These are phyloP conservation scores for Eulithis prunata DNA, from an alignment of 2,888 invertebrate genomes.

Conservation along the genomic window DNA sequence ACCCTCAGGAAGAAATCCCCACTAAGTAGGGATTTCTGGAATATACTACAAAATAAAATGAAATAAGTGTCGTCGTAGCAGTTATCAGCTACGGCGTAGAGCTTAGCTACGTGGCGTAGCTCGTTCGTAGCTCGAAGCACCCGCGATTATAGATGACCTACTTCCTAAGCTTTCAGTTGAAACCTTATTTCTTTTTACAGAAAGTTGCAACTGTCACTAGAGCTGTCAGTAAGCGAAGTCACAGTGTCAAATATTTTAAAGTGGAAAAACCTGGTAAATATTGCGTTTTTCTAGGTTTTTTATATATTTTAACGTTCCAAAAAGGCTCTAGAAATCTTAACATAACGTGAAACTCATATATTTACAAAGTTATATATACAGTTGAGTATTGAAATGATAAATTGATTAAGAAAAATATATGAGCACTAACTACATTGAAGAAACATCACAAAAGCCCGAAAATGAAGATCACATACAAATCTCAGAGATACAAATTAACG, in stretches of 20 bases:
- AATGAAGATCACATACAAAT: conserved; percentile 8
- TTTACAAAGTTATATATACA: neutral
- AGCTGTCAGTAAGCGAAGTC: neutral
- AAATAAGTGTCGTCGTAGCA: too few relatives aligned
- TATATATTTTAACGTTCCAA: neutral
- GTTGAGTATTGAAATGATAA: neutral
- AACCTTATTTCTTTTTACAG: neutral
- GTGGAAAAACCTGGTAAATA: neutral
- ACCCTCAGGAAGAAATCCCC: too few relatives aligned
- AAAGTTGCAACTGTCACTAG: neutral
- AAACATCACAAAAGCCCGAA: neutral
- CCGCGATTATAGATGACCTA: neutral
- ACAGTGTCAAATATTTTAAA: neutral
- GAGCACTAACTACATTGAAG: conserved; percentile 4
- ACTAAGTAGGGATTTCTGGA: too few relatives aligned
- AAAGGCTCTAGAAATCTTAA: neutral
- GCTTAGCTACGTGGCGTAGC: neutral
- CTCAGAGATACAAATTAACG: neutral
- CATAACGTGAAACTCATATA: neutral
- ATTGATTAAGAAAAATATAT: conserved; percentile 4
- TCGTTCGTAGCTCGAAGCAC: neutral
- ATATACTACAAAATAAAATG: too few relatives aligned
- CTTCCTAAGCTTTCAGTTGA: neutral
- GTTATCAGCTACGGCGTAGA: neutral
- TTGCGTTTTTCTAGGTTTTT: neutral